Base-by-base conservation (phyloP, 2,113 vertebrate genomes). In the Pseudonaja textilis region DNA sequence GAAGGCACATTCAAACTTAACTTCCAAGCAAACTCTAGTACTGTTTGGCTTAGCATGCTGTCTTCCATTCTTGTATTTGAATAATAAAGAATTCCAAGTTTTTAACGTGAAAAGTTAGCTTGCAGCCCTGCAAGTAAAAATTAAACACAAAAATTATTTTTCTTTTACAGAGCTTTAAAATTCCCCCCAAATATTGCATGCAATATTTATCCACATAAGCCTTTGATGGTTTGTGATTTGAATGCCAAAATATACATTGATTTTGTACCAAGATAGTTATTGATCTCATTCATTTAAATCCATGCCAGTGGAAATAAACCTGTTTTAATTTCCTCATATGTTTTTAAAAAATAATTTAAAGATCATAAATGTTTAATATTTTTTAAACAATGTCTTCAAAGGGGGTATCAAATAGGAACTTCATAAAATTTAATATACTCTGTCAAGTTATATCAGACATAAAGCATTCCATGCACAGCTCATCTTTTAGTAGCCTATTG, bases 261-360 rank as follows among this genome's bases (percentile, higher is more conserved):
- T 91, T 45, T 92, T 95, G 91, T 93, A 86, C 92, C 56, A 20
- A n/a, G 92, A 95, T 93, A 91, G 92, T 86, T 29, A 64, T 25
- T 29, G 6, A 2, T 91, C 4, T 3, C 93, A 93, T 97, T 91
- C 23, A 23, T 91, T 95, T 95, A 94, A 97, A 97, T 96, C 90
- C 92, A 50, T 94, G 91, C 3, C 93, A 26, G 57, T 89, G 12
- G 1, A 96, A 89, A 56, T 18, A 89, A 90, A 55, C 88, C 29
- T 94, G 91, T 87, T 90, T 95, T 93, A 96, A 92, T 97, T 96
- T 96, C 90, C 91, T 95, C 96, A 56, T 54, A 74, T 93, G 5
- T 59, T 45, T 52, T 61, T 11, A 22, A 50, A 1, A 9, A 23
- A 11, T 2, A 61, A 74, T 89, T 16, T 52, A 89, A 81, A 81